phyloP scores from a whole-genome alignment of 1,140 invertebrate genomes.

The Triops longicaudatus region DNA sequence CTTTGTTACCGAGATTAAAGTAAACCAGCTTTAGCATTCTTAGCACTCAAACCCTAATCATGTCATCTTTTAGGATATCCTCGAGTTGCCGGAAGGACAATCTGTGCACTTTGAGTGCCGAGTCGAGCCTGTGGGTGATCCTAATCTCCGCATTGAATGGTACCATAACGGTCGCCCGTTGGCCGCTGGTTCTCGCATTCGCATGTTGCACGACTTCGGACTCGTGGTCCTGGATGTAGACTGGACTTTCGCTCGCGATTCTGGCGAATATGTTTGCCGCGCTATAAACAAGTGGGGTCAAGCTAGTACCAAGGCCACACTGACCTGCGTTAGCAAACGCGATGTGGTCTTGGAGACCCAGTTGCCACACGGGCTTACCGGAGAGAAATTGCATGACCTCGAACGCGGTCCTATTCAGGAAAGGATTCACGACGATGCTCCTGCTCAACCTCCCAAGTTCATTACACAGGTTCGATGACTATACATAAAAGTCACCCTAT shows the following conservation, averaged over 20 bases:
- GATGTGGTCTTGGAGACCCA: constrained; percentile 86
- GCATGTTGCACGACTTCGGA: constrained; percentile 87
- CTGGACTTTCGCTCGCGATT: constrained; percentile 73
- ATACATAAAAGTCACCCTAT: not conserved
- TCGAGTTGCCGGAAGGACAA: constrained; percentile 75
- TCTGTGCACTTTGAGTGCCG: constrained; percentile 85
- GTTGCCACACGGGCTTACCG: constrained; percentile 82
- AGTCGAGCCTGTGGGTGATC: constrained; percentile 76
- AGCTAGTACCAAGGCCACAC: constrained; percentile 69
- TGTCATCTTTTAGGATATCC: constrained; percentile 46
- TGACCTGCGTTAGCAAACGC: constrained; percentile 55
- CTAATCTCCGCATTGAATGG: constrained; percentile 86
- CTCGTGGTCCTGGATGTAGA: constrained; percentile 80
- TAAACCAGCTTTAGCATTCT: constrained; percentile 28
- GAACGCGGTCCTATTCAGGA: constrained; percentile 71
- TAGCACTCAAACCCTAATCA: not conserved
- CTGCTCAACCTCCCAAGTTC: constrained; percentile 67
- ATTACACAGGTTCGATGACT: constrained; percentile 52
- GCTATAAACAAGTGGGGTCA: constrained; percentile 78
- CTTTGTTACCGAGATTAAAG: constrained; percentile 70
- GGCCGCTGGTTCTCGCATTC: constrained; percentile 76
- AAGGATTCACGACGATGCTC: constrained; percentile 54
- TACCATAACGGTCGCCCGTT: constrained; percentile 84
- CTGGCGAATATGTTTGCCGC: constrained; percentile 75
- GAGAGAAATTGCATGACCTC: constrained; percentile 83